phyloP scores from a whole-genome alignment of 2,888 invertebrate genomes.

The Doris montereyensis region DNA sequence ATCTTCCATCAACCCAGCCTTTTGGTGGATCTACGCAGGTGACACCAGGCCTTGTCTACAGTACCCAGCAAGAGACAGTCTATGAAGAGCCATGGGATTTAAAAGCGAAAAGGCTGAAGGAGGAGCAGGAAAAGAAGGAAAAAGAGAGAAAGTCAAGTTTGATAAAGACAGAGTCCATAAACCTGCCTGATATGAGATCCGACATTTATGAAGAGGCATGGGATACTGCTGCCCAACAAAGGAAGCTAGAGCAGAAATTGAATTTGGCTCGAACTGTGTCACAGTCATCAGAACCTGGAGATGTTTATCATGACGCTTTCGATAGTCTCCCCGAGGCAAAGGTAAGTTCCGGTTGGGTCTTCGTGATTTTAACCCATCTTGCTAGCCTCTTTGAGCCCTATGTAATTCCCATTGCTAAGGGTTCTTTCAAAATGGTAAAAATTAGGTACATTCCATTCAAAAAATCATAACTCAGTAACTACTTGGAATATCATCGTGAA shows the following conservation, averaged over 20 bases:
- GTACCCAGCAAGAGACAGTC: conserved; percentile 14
- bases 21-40: neutral
- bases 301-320: conserved; percentile 41
- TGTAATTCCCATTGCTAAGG: no score
- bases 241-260: conserved; percentile 60
- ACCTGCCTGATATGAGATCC: neutral
- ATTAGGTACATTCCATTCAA: no score
- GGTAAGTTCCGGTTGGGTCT: conserved; percentile 17
- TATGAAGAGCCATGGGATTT: conserved; percentile 44
- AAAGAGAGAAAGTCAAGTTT: neutral
- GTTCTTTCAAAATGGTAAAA: no score
- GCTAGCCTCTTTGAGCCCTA: no score
- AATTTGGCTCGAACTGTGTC: conserved; percentile 48
- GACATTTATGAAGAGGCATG: conserved; percentile 61
- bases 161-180: neutral
- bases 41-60: neutral
- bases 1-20: neutral
- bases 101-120: conserved; percentile 35
- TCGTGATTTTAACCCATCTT: neutral
- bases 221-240: conserved; percentile 61
- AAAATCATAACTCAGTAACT: no score
- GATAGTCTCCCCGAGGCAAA: conserved; percentile 39
- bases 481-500: no score
- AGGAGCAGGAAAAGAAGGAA: conserved; percentile 31
- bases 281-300: conserved; percentile 38